Conservation (phyloP, 64 coral and sea anemone species). For the Montipora sp. region DNA sequence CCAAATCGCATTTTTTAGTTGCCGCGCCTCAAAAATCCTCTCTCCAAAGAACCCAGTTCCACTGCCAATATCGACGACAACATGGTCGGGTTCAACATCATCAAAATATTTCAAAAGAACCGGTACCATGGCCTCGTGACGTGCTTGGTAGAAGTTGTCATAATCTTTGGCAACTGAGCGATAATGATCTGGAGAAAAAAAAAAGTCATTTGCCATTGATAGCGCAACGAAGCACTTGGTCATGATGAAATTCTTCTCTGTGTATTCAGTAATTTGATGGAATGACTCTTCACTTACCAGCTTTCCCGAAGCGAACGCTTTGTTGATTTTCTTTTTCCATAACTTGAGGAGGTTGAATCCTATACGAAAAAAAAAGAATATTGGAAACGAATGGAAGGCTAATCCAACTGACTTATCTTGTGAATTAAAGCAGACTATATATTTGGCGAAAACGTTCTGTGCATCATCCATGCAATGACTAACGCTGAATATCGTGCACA, state of each 20-base stretch:
- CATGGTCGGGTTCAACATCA: not conserved
- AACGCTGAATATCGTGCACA: too few relatives aligned
- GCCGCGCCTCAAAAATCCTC: not conserved
- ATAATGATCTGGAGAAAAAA: constrained; percentile 20
- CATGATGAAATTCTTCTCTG: too few relatives aligned
- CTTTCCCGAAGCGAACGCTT: not conserved
- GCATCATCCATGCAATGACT: too few relatives aligned
- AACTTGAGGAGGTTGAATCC: too few relatives aligned
- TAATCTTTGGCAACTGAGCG: not conserved
- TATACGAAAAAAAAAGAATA: too few relatives aligned
- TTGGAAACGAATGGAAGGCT: too few relatives aligned
- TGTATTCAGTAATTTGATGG: too few relatives aligned
- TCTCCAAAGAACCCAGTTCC: constrained; percentile 7
- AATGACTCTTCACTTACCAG: not conserved
- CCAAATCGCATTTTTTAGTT: constrained; percentile 22
- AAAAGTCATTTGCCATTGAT: not conserved
- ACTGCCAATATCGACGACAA: constrained; percentile 30
- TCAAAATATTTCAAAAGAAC: constrained; percentile 8
- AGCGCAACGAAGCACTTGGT: too few relatives aligned
- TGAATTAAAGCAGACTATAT: too few relatives aligned
- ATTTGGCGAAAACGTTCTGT: too few relatives aligned
- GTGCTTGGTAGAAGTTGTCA: not conserved
- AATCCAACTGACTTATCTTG: too few relatives aligned
- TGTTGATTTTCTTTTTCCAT: too few relatives aligned
- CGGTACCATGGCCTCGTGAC: not conserved